A percentile compares a stretch with the other conserved stretches of the same genome.
phyloP scores from a whole-genome alignment of 2,888 invertebrate species.

The Perithous albicinctus region DNA sequence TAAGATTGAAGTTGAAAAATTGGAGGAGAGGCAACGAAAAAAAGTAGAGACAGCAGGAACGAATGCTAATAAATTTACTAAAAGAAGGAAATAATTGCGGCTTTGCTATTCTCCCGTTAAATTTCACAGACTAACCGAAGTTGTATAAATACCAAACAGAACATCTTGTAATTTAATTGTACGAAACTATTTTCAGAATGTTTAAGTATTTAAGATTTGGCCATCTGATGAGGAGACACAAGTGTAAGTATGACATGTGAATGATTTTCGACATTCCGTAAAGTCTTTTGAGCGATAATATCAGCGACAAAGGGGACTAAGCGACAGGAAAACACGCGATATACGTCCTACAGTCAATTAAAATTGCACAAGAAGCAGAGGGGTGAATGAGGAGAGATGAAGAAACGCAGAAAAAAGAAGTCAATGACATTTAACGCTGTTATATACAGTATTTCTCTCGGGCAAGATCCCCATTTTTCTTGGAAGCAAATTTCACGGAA shows the following conservation, averaged over 20 bases:
- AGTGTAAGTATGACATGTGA: not conserved
- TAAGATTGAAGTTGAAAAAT: too few relatives aligned
- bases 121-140: not conserved
- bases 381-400: constrained; percentile 5
- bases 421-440: not conserved
- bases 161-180: not conserved
- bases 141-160: not conserved
- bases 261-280: not conserved
- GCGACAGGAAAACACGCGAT: constrained; percentile 1
- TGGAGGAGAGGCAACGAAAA: too few relatives aligned
- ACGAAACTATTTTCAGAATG: not conserved
- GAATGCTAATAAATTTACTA: too few relatives aligned
- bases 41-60: too few relatives aligned
- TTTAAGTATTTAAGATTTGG: not conserved
- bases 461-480: not conserved
- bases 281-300: not conserved
- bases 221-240: not conserved
- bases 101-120: too few relatives aligned
- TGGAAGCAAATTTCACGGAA: constrained; percentile 40
- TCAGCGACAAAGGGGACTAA: not conserved
- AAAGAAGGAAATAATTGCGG: too few relatives aligned
- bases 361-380: constrained; percentile 8
- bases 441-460: constrained; percentile 20
- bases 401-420: constrained; percentile 11
- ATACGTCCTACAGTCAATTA: constrained; percentile 14